These are phyloP conservation scores for Cosmia trapezina DNA, from an alignment of 2,888 invertebrate genomes.

Conservation along the genomic window DNA sequence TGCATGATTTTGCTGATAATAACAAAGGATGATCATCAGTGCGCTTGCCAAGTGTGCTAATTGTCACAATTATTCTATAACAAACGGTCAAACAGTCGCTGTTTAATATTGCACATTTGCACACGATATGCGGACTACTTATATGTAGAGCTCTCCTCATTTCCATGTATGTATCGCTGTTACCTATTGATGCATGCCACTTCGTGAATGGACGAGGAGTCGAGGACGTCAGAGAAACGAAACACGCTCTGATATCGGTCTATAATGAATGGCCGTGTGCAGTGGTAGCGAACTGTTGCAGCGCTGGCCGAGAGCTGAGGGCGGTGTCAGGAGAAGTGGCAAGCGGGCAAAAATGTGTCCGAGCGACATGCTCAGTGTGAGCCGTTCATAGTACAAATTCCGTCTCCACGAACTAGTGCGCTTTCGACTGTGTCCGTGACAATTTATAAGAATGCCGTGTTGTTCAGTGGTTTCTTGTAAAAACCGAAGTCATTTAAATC, in stretches of 20 bases:
- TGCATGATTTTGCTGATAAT: background rate
- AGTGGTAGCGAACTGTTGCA: background rate
- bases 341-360: too few species aligned
- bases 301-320: background rate
- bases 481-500: too few species aligned
- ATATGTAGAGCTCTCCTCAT: background rate
- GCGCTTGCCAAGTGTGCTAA: constrained; percentile 13
- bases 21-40: constrained; percentile 29
- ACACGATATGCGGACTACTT: background rate
- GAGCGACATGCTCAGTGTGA: too few species aligned
- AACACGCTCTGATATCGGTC: background rate
- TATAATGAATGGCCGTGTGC: background rate
- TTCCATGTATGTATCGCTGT: background rate
- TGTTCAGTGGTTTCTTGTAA: too few species aligned
- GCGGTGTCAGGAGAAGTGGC: too few species aligned
- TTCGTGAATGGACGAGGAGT: background rate
- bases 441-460: too few species aligned
- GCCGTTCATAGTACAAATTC: too few species aligned
- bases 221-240: background rate
- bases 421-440: too few species aligned
- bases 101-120: background rate
- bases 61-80: constrained; percentile 18
- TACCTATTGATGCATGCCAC: background rate
- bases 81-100: background rate
- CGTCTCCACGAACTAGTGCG: too few species aligned